Conservation (phyloP, 37 sponge, comb jelly and placozoan genomes). For the Sycon ciliatum region DNA sequence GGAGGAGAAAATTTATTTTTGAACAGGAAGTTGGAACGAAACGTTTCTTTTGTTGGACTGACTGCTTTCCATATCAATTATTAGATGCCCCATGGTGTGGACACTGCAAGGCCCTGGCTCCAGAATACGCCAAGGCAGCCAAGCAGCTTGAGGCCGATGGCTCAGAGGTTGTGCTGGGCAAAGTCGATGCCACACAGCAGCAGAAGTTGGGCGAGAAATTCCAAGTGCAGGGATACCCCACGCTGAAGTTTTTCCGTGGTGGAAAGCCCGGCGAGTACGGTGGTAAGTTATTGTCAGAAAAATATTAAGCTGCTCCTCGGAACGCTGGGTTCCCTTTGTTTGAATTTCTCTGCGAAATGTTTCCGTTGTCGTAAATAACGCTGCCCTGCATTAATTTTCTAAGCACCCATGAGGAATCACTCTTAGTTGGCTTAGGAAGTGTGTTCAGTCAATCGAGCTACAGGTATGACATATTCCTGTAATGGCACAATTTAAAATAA, state of each 20-base stretch:
- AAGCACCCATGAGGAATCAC: no score
- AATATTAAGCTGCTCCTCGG: neutral
- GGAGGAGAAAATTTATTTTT: neutral
- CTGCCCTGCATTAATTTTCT: no score
- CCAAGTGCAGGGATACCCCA: conserved; percentile 85
- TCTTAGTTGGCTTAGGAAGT: no score
- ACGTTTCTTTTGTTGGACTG: neutral
- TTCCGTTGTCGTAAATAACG: no score
- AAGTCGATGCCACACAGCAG: conserved; percentile 84
- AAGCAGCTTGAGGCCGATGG: conserved; percentile 56
- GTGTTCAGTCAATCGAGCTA: no score
- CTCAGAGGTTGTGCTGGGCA: conserved; percentile 72
- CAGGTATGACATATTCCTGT: no score
- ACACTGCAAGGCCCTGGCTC: conserved; percentile 94
- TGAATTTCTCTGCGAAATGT: no score
- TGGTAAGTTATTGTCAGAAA: conserved; percentile 32
- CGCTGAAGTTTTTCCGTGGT: conserved; percentile 80
- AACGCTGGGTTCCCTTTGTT: neutral
- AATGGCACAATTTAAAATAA: no score
- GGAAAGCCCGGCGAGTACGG: conserved; percentile 49
- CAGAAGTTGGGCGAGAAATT: conserved; percentile 52
- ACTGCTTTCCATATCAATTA: neutral
- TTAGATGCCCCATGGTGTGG: conserved; percentile 99
- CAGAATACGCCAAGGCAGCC: conserved; percentile 92
- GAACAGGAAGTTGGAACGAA: neutral